These are phyloP conservation scores for Agrochola lota DNA, from an alignment of 2,888 invertebrate genomes.

Conservation along the genomic window DNA sequence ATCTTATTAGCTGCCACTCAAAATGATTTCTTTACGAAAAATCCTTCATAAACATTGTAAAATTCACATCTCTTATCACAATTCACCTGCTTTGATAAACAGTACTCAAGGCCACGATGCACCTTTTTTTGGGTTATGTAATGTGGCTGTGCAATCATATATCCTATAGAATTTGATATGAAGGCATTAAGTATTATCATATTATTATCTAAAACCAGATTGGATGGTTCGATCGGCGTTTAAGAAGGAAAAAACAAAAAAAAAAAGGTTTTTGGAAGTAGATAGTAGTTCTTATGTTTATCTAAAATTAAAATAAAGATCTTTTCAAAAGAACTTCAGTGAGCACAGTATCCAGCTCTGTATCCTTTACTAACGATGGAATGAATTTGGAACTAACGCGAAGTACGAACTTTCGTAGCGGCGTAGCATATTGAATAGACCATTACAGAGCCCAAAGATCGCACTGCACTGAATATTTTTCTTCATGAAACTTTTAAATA, in stretches of 20 bases:
- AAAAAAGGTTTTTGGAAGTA: neutral
- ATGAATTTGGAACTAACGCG: constrained; percentile 52
- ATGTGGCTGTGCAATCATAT: constrained; percentile 23
- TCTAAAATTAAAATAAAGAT: neutral
- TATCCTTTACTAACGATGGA: constrained; percentile 56
- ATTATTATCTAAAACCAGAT: constrained; percentile 14
- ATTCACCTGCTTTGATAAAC: constrained; percentile 42
- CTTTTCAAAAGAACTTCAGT: constrained; percentile 12
- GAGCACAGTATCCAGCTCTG: constrained; percentile 1
- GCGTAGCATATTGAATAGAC: constrained; percentile 51
- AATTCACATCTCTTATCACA: constrained; percentile 38
- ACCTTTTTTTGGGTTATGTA: constrained; percentile 35
- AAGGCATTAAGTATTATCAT: constrained; percentile 17
- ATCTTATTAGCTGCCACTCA: constrained; percentile 20
- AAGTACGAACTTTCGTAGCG: constrained; percentile 57
- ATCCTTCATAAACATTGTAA: constrained; percentile 5
- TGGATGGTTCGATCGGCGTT: neutral
- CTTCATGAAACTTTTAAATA: constrained; percentile 41
- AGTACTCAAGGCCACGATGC: constrained; percentile 30
- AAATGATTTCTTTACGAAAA: neutral
- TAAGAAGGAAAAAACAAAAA: neutral
- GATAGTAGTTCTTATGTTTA: neutral
- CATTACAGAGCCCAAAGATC: constrained; percentile 26
- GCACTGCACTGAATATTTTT: constrained; percentile 37
- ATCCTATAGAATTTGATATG: constrained; percentile 14